A percentile compares a stretch with the other conserved stretches of the same genome.
Conservation (phyloP, 2,797 vertebrate genomes). For the Pangasius djambal region DNA sequence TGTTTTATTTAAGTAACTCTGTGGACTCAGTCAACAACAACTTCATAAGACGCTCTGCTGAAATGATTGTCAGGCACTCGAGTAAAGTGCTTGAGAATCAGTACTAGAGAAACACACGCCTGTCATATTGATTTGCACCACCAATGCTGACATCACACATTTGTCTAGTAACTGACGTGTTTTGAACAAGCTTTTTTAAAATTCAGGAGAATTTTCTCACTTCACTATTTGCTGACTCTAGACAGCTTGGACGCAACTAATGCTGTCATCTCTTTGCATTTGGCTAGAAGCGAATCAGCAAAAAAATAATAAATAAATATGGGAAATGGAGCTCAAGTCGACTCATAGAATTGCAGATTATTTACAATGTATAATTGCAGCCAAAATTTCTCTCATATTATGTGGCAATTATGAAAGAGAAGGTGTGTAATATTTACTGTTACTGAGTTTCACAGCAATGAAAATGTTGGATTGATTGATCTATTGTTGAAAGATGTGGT, state of each 20-base stretch:
- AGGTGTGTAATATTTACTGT: background rate
- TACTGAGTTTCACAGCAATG: background rate
- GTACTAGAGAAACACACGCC: constrained; percentile 32
- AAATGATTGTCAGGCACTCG: constrained; percentile 26
- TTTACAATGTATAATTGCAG: constrained; percentile 17
- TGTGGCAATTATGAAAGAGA: background rate
- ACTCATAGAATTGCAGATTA: constrained; percentile 15
- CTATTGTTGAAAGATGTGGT: background rate
- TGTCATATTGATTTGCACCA: constrained; percentile 36
- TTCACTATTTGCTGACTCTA: constrained; percentile 37
- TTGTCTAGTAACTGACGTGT: constrained; percentile 18
- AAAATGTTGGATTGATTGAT: background rate
- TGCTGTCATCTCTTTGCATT: constrained; percentile 29
- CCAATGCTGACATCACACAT: constrained; percentile 42
- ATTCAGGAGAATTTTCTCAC: constrained; percentile 39
- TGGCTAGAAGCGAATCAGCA: constrained; percentile 16
- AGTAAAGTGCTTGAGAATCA: constrained; percentile 27
- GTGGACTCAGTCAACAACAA: background rate
- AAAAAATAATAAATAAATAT: background rate
- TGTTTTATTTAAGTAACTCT: background rate
- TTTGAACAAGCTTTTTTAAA: constrained; percentile 10
- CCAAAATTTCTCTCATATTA: background rate
- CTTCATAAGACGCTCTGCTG: constrained; percentile 1
- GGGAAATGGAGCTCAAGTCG: background rate
- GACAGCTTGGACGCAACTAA: constrained; percentile 21